Evolutionary conservation across 2,888 invertebrate species (phyloP).

Genomic region (Keiferia lycopersicella): DNA sequence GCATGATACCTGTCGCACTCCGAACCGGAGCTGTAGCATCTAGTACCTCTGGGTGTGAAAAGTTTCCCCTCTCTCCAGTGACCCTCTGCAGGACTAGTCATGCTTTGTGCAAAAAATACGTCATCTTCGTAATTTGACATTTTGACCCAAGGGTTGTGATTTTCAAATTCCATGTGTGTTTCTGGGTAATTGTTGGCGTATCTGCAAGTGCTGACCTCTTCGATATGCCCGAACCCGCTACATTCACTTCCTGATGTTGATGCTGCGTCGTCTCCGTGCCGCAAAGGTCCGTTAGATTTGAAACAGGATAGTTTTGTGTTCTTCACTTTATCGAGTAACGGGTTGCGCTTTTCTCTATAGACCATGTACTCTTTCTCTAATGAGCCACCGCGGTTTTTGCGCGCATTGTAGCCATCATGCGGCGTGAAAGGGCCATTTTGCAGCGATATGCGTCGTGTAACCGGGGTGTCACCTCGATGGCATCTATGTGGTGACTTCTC

Average conservation of each 20-base stretch:
- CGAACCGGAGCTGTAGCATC: slow-evolving; percentile 77
- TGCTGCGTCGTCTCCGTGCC: slow-evolving; percentile 73
- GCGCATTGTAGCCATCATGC: slow-evolving; percentile 75
- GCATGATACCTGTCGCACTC: slow-evolving; percentile 75
- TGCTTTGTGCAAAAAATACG: slow-evolving; percentile 68
- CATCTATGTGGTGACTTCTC: slow-evolving; percentile 79
- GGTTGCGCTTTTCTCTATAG: slow-evolving; percentile 84
- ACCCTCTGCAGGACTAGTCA: slow-evolving; percentile 62
- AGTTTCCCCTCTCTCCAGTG: slow-evolving; percentile 69
- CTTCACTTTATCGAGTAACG: slow-evolving; percentile 86
- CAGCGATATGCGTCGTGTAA: slow-evolving; percentile 69
- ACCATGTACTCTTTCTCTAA: slow-evolving; percentile 82
- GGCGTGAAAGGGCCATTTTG: slow-evolving; percentile 69
- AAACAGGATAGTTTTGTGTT: slow-evolving; percentile 87
- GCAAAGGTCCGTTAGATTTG: slow-evolving; percentile 78
- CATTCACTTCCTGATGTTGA: slow-evolving; percentile 79
- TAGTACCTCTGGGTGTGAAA: slow-evolving; percentile 65
- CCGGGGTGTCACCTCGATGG: slow-evolving; percentile 66
- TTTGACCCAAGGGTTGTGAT: slow-evolving; percentile 76
- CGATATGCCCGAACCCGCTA: slow-evolving; percentile 75
- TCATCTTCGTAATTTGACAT: slow-evolving; percentile 75
- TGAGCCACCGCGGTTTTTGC: slow-evolving; percentile 74
- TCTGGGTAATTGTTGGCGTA: slow-evolving; percentile 62
- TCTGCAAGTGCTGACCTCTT: slow-evolving; percentile 65
- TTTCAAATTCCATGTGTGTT: slow-evolving; percentile 72